These are phyloP conservation scores for Synanceia verrucosa DNA, from an alignment of 2,797 vertebrate genomes.

Conservation along the genomic window DNA sequence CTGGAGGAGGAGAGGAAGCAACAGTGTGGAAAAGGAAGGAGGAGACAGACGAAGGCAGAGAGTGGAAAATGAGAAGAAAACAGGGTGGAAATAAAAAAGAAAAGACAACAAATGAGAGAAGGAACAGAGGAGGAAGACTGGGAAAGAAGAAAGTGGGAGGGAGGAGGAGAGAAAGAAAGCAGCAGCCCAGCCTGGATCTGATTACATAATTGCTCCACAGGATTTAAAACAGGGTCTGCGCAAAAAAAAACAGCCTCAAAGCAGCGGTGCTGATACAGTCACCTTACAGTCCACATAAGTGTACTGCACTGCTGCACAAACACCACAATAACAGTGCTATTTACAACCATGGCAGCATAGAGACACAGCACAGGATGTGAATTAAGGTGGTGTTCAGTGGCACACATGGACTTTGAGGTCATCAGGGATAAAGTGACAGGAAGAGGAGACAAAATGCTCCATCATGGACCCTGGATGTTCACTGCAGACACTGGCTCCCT, in stretches of 20 bases:
- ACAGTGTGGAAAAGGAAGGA: background rate
- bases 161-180: constrained; percentile 31
- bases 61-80: background rate
- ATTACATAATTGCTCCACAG: constrained; percentile 70
- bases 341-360: background rate
- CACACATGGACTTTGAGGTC: background rate
- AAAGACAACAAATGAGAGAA: background rate
- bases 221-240: constrained; percentile 55
- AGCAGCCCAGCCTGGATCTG: constrained; percentile 52
- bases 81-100: background rate
- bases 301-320: too few species aligned
- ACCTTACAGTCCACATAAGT: too few species aligned
- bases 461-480: constrained; percentile 9
- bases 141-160: background rate
- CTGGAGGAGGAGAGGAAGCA: background rate
- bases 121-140: background rate
- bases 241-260: constrained; percentile 25
- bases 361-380: background rate
- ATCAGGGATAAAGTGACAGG: background rate
- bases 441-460: background rate
- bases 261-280: constrained; percentile 5
- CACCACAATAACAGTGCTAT: background rate
- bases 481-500: constrained; percentile 3
- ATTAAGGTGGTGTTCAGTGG: background rate
- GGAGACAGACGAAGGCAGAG: rapidly evolving